These are phyloP conservation scores for Pristionchus mayeri DNA, from an alignment of 2,888 invertebrate species.

Conservation along the genomic window DNA sequence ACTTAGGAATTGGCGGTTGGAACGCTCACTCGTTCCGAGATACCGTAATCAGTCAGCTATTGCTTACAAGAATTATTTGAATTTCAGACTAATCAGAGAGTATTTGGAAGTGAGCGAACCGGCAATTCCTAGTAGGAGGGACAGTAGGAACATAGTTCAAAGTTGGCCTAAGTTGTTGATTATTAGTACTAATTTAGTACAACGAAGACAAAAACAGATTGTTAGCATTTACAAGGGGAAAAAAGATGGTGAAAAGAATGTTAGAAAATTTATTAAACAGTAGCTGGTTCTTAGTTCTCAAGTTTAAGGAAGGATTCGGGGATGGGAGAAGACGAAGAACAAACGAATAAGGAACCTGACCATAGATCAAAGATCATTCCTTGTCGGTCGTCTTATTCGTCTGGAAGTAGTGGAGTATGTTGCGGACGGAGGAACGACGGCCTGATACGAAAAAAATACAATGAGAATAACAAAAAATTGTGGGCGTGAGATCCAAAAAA, in stretches of 20 bases:
- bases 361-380: neutral
- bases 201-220: neutral
- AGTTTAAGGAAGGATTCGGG: neutral
- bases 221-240: neutral
- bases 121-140: neutral
- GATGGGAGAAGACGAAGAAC: neutral
- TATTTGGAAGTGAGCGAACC: slow-evolving; percentile 24
- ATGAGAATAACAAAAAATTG: too few relatives aligned
- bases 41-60: neutral
- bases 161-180: neutral
- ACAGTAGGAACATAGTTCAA: slow-evolving; percentile 4
- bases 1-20: slow-evolving; percentile 29
- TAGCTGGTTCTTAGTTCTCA: neutral
- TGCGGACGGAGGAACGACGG: slow-evolving; percentile 27
- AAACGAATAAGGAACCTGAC: too few relatives aligned
- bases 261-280: neutral
- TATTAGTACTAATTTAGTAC: too few relatives aligned
- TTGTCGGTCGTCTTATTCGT: neutral
- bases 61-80: neutral
- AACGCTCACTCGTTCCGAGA: neutral
- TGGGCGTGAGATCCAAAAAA: too few relatives aligned
- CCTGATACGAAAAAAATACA: neutral
- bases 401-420: slow-evolving; percentile 35
- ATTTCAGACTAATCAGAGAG: neutral
- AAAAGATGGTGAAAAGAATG: neutral